These are phyloP conservation scores for Fistularia commersonii DNA, from an alignment of 2,797 vertebrate genomes.

Conservation along the genomic window DNA sequence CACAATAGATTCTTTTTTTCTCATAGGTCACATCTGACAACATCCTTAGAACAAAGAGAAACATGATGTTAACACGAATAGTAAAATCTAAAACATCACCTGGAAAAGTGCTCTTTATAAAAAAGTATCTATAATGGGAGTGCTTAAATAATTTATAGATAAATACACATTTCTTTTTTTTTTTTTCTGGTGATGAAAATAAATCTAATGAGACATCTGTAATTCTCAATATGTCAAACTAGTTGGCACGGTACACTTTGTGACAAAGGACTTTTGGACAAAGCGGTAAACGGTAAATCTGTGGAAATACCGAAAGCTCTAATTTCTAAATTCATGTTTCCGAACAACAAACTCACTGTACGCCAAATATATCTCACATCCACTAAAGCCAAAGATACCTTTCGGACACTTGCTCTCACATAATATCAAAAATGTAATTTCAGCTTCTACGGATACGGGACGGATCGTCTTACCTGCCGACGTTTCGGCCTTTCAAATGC, in stretches of 20 bases:
- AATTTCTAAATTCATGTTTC: conserved; percentile 3
- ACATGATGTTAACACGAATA: conserved; percentile 10
- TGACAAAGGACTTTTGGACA: conserved; percentile 10
- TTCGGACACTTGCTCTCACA: no score
- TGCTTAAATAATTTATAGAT: conserved; percentile 13
- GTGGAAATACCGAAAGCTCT: conserved; percentile 16
- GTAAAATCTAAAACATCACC: conserved; percentile 18
- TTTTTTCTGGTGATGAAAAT: background rate
- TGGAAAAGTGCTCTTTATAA: conserved; percentile 9
- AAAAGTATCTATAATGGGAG: conserved; percentile 1
- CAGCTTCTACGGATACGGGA: no score
- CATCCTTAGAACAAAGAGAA: background rate
- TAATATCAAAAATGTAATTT: no score
- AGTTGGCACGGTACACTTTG: conserved; percentile 7
- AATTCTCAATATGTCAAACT: conserved; percentile 11
- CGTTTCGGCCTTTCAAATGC: no score
- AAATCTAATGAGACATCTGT: conserved; percentile 3
- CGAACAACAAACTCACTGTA: no score
- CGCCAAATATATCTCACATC: no score
- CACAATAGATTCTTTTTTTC: conserved; percentile 2
- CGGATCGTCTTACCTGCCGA: no score
- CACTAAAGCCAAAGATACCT: no score
- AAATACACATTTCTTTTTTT: background rate
- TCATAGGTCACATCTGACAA: conserved; percentile 6
- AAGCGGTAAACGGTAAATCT: conserved; percentile 13